These are phyloP conservation scores for Cryptus viduatorius DNA, from an alignment of 2,888 invertebrate species.

Conservation along the genomic window DNA sequence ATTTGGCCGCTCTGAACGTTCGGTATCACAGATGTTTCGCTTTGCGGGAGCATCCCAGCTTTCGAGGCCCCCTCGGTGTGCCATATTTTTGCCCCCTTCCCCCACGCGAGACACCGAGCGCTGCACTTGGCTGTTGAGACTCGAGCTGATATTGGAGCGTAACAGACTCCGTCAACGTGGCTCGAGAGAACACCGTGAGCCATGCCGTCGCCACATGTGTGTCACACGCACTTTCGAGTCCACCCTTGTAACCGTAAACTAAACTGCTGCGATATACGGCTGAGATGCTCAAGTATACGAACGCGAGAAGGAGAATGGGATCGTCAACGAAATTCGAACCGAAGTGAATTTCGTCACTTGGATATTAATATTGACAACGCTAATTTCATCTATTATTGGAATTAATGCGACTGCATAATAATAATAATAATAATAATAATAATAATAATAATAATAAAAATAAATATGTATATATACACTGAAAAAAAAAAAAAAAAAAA, in stretches of 20 bases:
- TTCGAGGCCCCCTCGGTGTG: constrained; percentile 53
- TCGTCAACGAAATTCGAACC: constrained; percentile 4
- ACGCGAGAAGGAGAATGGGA: constrained; percentile 47
- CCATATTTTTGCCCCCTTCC: constrained; percentile 59
- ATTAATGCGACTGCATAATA: too few species aligned
- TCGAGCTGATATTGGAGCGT: constrained; percentile 45
- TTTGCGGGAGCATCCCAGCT: constrained; percentile 63
- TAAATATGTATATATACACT: too few species aligned
- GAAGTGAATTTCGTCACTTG: too few species aligned
- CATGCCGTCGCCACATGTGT: constrained; percentile 65
- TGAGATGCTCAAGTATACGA: constrained; percentile 66
- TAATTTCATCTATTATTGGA: too few species aligned
- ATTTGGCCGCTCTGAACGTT: constrained; percentile 22
- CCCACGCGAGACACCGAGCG: constrained; percentile 8
- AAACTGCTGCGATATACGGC: constrained; percentile 21
- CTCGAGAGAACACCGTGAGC: constrained; percentile 44
- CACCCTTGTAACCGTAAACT: constrained; percentile 35
- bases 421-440: too few species aligned
- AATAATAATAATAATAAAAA: too few species aligned
- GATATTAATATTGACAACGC: too few species aligned
- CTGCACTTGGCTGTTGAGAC: constrained; percentile 41
- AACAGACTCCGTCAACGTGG: constrained; percentile 37
- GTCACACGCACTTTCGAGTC: constrained; percentile 40
- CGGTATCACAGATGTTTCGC: constrained; percentile 57
- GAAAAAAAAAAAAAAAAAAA: too few species aligned